Evolutionary conservation across 1,140 invertebrate genomes (phyloP).

Genomic region (Pseudomyrmex dendroicus): DNA sequence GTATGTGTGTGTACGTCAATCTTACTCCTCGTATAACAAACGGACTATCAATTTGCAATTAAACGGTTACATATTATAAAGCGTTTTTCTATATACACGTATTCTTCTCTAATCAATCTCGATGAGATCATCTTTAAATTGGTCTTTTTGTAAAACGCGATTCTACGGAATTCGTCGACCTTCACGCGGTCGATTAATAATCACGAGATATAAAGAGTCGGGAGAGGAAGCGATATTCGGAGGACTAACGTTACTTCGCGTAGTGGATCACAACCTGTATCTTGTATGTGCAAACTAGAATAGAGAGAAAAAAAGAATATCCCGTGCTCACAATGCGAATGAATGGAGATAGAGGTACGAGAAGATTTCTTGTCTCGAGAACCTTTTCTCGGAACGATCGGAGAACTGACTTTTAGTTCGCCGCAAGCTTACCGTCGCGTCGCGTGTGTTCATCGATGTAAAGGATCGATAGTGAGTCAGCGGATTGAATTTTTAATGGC

Average conservation of each 20-base stretch:
- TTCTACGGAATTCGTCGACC: conserved; percentile 17
- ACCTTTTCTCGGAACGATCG: conserved; percentile 44
- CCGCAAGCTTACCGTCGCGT: not conserved
- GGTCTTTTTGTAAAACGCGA: conserved; percentile 20
- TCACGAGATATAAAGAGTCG: not conserved
- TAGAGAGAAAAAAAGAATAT: not conserved
- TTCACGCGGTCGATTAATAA: conserved; percentile 35
- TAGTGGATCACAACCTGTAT: not conserved
- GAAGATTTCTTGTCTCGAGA: not conserved
- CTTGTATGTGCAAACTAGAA: conserved; percentile 14
- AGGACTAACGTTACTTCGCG: conserved; percentile 25
- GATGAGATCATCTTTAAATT: conserved; percentile 54
- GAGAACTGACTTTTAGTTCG: conserved; percentile 14
- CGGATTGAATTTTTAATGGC: conserved; percentile 41
- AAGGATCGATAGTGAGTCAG: conserved; percentile 64
- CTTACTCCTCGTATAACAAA: conserved; percentile 27
- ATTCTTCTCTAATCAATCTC: conserved; percentile 25
- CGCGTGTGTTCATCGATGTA: conserved; percentile 11
- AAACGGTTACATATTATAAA: conserved; percentile 1
- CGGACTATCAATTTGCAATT: conserved; percentile 39
- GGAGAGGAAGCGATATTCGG: not conserved
- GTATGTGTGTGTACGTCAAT: not conserved
- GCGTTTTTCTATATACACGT: not conserved
- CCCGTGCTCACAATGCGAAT: not conserved
- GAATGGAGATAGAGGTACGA: conserved; percentile 3